phyloP scores from a whole-genome alignment of 2,888 invertebrate species.

The Archaeoteleia sp. region DNA sequence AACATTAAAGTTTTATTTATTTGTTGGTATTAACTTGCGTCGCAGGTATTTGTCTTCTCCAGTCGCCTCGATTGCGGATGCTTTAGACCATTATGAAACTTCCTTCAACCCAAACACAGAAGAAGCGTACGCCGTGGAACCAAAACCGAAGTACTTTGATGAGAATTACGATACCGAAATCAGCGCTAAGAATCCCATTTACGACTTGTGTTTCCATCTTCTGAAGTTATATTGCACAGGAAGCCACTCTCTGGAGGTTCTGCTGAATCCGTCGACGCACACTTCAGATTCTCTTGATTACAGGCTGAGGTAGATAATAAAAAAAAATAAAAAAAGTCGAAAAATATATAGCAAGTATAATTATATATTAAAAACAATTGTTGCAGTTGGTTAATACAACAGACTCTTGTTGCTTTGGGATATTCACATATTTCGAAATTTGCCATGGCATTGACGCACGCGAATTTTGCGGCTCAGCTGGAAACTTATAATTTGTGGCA shows the following conservation, averaged over 20 bases:
- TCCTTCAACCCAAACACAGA: conserved; percentile 77
- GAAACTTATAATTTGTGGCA: conserved; percentile 90
- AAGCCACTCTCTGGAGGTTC: conserved; percentile 80
- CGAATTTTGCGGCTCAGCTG: conserved; percentile 87
- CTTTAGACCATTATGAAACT: conserved; percentile 82
- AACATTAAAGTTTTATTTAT: too few relatives aligned
- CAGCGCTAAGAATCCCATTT: conserved; percentile 64
- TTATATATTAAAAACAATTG: conserved; percentile 18
- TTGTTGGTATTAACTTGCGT: too few relatives aligned
- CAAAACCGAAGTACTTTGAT: conserved; percentile 73
- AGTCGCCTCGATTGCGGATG: conserved; percentile 83
- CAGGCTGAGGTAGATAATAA: conserved; percentile 79
- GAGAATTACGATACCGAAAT: conserved; percentile 65
- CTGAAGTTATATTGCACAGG: conserved; percentile 84
- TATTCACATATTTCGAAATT: conserved; percentile 80
- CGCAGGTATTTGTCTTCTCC: conserved; percentile 82
- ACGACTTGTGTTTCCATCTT: conserved; percentile 89
- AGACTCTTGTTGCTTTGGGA: conserved; percentile 81
- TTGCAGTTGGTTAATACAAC: conserved; percentile 84
- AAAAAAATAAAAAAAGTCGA: not conserved
- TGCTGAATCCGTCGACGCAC: conserved; percentile 85
- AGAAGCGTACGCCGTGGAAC: conserved; percentile 70
- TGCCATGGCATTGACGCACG: conserved; percentile 79
- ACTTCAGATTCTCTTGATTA: conserved; percentile 89
- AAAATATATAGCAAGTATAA: conserved; percentile 3